Base-by-base conservation (phyloP, 2,888 invertebrate species). In the Agriopis aurantiaria region DNA sequence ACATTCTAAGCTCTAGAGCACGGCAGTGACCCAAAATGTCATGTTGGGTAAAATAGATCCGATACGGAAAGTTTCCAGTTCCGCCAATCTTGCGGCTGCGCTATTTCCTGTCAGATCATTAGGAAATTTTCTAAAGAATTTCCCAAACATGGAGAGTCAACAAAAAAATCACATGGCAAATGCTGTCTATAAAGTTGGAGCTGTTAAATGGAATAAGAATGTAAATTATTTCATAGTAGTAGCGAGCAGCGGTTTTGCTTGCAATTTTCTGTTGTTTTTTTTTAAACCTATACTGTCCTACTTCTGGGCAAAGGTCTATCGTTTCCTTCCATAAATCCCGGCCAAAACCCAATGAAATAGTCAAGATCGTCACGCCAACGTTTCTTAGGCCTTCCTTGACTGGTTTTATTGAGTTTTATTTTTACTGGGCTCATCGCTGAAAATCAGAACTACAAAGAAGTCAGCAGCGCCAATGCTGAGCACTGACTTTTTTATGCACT, bases 21-120 rank as follows among this genome's bases (percentile, higher is more conserved):
- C 43, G 40, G 58, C 58, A 48, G 53, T 68, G 64, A 64, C 55
- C 59, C 17, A 59, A 52, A 68, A 68, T 68, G 57, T 52, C 48
- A 23, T 7, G 65, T 60, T 61, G 60, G 17, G 49, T 43, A 65
- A 65, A 53, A 58, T 49, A 46, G 52, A 51, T 62, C 55, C 48
- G 45, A 68, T 53, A 45, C 46, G 65, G 52, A 17, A 40, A 64
- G 48, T 58, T 55, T 58, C 57, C 48, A 65, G 65, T 68, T 68
- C 61, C 62, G 71, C 23, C 53, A 53, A 64, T 14, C 62, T 8
- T 51, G 23, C 14, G 23, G 11, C 11, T 63, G 52, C 58, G 70
- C 33, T 49, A 65, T 51, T 52, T 69, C 52, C 69, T 60, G 0
- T 12, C 61, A 0, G 52, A 61, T 41, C 40, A 52, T 65, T 61